phyloP scores from a whole-genome alignment of 2,797 vertebrate genomes.

The Eleutherodactylus coqui region DNA sequence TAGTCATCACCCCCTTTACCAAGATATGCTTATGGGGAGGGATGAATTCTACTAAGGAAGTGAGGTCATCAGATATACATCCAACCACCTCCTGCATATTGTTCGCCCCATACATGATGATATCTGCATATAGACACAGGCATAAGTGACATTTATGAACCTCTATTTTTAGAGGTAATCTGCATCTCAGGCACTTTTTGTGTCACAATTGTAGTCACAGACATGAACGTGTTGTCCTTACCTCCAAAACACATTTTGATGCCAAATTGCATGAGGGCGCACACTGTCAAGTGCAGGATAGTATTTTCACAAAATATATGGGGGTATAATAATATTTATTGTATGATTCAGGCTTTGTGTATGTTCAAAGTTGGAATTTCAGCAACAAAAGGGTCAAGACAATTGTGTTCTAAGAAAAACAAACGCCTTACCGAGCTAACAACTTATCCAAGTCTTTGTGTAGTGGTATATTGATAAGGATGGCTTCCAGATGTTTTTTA shows the following conservation, averaged over 20 bases:
- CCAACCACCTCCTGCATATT: too few relatives aligned
- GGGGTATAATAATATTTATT: too few relatives aligned
- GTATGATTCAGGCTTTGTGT: too few relatives aligned
- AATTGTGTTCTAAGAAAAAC: neutral
- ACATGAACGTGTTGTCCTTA: neutral
- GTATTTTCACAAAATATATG: neutral
- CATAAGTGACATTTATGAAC: neutral
- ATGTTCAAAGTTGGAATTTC: too few relatives aligned
- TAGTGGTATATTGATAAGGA: slow-evolving; percentile 82
- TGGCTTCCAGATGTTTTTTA: slow-evolving; percentile 74
- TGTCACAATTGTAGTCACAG: neutral
- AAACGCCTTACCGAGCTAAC: slow-evolving; percentile 79
- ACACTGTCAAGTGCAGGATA: neutral
- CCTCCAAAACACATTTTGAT: neutral
- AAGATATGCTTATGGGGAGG: too few relatives aligned
- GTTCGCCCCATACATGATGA: too few relatives aligned
- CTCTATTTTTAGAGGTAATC: neutral
- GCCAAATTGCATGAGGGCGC: neutral
- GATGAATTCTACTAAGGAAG: too few relatives aligned
- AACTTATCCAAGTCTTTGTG: slow-evolving; percentile 79
- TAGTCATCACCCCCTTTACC: too few relatives aligned
- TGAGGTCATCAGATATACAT: too few relatives aligned
- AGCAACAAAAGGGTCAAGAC: neutral
- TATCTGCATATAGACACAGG: too few relatives aligned
- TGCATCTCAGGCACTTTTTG: neutral